Conservation (phyloP, 2,797 vertebrate species). For the Strix occidentalis region DNA sequence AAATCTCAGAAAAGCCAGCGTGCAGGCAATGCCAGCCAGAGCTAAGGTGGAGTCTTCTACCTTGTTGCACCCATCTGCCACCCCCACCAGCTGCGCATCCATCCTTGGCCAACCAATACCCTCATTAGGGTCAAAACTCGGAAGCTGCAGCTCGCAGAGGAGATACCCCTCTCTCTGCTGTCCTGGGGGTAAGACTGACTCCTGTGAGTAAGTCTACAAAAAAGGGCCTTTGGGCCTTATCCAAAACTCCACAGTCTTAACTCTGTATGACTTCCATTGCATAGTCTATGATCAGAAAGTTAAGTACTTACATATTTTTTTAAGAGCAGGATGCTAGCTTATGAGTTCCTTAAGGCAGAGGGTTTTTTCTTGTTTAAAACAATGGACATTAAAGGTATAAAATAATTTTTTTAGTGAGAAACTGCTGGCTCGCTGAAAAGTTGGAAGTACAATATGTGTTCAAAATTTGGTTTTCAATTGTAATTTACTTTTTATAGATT, state of each 20-base stretch:
- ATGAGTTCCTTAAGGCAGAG: not conserved
- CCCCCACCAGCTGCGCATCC: not conserved
- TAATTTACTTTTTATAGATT: constrained; percentile 59
- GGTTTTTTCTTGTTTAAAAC: not conserved
- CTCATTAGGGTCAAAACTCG: not conserved
- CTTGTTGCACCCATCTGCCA: too few species aligned
- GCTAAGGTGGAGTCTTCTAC: accelerated
- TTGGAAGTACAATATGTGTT: constrained; percentile 10
- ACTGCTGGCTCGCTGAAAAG: not conserved
- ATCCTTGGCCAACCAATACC: not conserved
- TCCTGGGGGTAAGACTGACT: not conserved
- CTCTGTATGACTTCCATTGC: not conserved
- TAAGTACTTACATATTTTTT: not conserved
- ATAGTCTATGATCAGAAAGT: not conserved
- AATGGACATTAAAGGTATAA: not conserved
- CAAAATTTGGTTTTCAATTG: constrained; percentile 35
- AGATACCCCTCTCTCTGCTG: not conserved
- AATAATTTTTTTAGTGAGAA: not conserved
- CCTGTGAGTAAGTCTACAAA: not conserved
- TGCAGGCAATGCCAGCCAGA: not conserved
- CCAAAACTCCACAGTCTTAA: not conserved
- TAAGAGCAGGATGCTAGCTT: not conserved
- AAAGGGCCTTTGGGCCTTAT: not conserved
- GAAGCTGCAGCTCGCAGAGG: not conserved
- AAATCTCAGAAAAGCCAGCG: not conserved